phyloP scores from a whole-genome alignment of 2,113 vertebrate genomes.

The Burhinus oedicnemus region DNA sequence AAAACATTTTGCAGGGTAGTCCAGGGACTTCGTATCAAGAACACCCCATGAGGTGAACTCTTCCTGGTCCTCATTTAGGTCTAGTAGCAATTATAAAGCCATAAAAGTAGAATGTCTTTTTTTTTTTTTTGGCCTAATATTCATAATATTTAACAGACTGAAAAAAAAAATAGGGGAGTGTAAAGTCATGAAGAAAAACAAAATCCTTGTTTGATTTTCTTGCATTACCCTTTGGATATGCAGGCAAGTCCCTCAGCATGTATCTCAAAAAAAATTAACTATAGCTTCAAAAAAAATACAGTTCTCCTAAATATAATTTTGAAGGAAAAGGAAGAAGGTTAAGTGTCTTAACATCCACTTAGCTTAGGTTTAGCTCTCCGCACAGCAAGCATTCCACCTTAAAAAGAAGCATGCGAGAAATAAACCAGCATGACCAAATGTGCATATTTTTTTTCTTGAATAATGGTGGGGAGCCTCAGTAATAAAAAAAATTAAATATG shows the following conservation, averaged over 20 bases:
- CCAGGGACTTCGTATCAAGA: neutral
- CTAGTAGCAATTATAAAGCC: slow-evolving; percentile 10
- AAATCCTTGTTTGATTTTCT: neutral
- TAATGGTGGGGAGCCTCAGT: neutral
- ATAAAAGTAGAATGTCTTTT: neutral
- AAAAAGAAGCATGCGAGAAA: neutral
- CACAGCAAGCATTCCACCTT: slow-evolving; percentile 10
- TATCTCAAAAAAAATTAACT: neutral
- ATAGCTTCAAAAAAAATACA: neutral
- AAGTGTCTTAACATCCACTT: neutral
- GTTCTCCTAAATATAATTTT: neutral
- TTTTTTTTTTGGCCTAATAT: neutral
- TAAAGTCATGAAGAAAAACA: slow-evolving; percentile 3
- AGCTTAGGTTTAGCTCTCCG: neutral
- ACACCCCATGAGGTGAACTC: neutral
- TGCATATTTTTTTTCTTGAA: neutral
- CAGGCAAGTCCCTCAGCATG: neutral
- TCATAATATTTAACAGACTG: neutral
- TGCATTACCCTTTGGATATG: neutral
- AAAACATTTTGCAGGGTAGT: neutral
- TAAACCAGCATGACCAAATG: neutral
- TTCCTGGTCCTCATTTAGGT: neutral
- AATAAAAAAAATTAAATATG: neutral
- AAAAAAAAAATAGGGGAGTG: neutral
- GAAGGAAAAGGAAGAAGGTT: neutral